Conservation (phyloP, 2,797 vertebrate genomes). For the Threskiornis aethiopicus region DNA sequence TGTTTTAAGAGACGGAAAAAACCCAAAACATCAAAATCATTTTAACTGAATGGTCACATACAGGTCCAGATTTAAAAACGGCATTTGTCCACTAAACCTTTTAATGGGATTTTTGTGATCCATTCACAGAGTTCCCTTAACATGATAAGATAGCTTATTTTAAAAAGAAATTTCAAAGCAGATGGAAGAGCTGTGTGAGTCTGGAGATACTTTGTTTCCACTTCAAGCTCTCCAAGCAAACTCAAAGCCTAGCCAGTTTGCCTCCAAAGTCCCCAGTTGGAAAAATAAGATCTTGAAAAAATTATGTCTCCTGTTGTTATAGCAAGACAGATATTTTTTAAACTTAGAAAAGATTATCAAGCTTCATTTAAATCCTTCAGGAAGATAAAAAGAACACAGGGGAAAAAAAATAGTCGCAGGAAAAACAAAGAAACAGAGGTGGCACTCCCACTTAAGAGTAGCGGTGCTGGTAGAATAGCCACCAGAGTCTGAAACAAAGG, state of each 20-base stretch:
- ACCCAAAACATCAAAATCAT: not conserved
- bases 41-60: not conserved
- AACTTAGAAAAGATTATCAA: not conserved
- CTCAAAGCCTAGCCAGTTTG: not conserved
- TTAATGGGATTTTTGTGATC: not conserved
- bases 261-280: not conserved
- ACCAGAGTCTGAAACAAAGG: not conserved
- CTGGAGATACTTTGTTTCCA: not conserved
- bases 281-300: slow-evolving; percentile 31
- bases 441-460: not conserved
- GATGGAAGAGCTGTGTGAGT: not conserved
- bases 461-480: not conserved
- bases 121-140: not conserved
- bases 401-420: not conserved
- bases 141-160: not conserved
- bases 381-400: not conserved
- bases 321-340: not conserved
- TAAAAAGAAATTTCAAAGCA: slow-evolving; percentile 27
- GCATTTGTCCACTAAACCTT: not conserved
- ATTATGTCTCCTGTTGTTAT: not conserved
- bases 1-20: not conserved
- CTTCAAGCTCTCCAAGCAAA: not conserved
- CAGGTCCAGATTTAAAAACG: not conserved
- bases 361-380: not conserved
- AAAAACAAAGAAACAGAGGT: not conserved